phyloP scores from a whole-genome alignment of 2,113 vertebrate genomes.

The Sphyrna mokarran region DNA sequence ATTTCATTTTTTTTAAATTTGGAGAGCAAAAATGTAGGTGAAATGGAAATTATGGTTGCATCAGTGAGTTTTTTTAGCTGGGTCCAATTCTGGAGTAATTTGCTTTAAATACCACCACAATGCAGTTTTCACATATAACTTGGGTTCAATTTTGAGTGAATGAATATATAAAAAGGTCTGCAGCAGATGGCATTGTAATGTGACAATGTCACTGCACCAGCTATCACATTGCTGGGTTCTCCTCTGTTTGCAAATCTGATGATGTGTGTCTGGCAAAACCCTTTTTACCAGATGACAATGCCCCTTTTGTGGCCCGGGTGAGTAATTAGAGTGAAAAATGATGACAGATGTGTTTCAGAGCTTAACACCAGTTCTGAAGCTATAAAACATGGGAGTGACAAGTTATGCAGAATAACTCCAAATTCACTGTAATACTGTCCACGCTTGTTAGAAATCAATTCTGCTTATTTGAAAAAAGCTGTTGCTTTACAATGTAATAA shows the following conservation, averaged over 20 bases:
- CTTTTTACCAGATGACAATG: slow-evolving; percentile 5
- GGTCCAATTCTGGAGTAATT: neutral
- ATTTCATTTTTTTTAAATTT: neutral
- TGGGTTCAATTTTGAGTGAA: neutral
- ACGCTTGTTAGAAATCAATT: neutral
- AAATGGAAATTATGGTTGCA: slow-evolving; percentile 3
- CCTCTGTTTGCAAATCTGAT: slow-evolving; percentile 27
- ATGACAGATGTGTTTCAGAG: slow-evolving; percentile 29
- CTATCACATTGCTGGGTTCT: neutral
- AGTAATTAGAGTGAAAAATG: slow-evolving; percentile 25
- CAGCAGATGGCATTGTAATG: slow-evolving; percentile 27
- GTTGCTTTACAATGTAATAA: neutral
- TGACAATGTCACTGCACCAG: slow-evolving; percentile 7
- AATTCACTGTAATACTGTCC: neutral
- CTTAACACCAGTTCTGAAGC: neutral
- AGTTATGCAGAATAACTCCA: slow-evolving; percentile 1
- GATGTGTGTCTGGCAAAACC: slow-evolving; percentile 14
- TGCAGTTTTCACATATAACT: neutral
- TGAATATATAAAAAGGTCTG: slow-evolving; percentile 10
- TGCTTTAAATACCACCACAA: slow-evolving; percentile 18
- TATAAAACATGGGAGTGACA: slow-evolving; percentile 20
- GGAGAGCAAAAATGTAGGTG: neutral
- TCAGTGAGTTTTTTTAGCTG: neutral
- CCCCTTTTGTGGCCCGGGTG: slow-evolving; percentile 13
- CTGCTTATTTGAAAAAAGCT: slow-evolving; percentile 22